Base-by-base conservation (phyloP, 2,888 invertebrate species). In the Dasysyrphus albostriatus region DNA sequence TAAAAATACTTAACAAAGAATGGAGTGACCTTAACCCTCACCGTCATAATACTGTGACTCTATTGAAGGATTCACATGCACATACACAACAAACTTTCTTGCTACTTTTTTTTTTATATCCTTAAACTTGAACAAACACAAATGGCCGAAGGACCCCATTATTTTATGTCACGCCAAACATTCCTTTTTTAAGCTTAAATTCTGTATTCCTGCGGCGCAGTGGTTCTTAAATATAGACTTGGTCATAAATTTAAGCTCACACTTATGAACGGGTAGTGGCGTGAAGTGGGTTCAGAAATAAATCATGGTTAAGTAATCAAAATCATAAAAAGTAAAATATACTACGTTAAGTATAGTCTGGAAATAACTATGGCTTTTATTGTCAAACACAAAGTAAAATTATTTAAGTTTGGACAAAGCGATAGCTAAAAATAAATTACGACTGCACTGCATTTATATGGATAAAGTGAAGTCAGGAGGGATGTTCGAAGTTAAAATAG, bases 11-110 rank as follows among this genome's bases (percentile, higher is more conserved):
- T 39, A 37, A 24, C 19, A 44, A 47, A 49, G 24, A 24, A 19
- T 14, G 42, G 56, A 65, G 39, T 44, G 83, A 83, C 83, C 83
- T 83, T 83, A 83, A 83, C 78, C 83, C 83, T 83, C 83, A 78
- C 78, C 83, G 63, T 61, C 16, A 47, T 56, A 56, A 39, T 54
- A 83, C 67, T 83, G n/a, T n/a, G 83, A 78, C 78, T 83, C 69
- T 78, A 47, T 78, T 78, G 74, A 83, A 78, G 78, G 83, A 78
- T 69, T 69, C 12, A 44, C n/a, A 42, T 12, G 8, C 16, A 19
- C 9, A 61, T 42, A 29, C 51, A 63, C 8, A 34, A 0, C 1
- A 56, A 34, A 5, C 7, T 56, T 32, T 32, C 7, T 14, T 6
- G 14, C 2, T 44, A 7, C 12, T n/a, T n/a, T n/a, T 2, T 2